These are phyloP conservation scores for Drosophila cracens DNA, from an alignment of 2,888 invertebrate genomes.

Conservation along the genomic window DNA sequence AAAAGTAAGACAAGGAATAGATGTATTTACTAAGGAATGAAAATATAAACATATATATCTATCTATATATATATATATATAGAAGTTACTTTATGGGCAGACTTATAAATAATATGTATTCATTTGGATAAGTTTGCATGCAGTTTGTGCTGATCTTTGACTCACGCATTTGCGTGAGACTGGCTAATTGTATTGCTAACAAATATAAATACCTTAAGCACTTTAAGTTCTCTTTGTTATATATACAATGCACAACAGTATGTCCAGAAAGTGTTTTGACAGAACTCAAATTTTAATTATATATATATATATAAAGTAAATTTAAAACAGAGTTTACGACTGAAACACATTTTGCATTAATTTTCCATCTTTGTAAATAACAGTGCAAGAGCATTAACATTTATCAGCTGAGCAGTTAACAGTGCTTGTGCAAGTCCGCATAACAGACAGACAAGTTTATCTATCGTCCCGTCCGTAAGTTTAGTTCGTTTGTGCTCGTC, in stretches of 20 bases:
- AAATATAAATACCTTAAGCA: not conserved
- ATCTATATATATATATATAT: not conserved
- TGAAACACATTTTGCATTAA: not conserved
- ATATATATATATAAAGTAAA: not conserved
- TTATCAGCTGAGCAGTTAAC: slow-evolving; percentile 18
- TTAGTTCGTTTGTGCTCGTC: slow-evolving; percentile 42
- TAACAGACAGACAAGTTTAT: slow-evolving; percentile 23
- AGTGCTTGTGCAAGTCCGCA: slow-evolving; percentile 5
- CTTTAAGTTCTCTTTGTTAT: not conserved
- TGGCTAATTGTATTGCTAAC: slow-evolving; percentile 45
- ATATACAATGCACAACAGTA: not conserved
- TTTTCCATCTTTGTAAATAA: not conserved
- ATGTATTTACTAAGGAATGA: not conserved
- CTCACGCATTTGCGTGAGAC: slow-evolving; percentile 3
- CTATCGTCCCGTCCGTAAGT: slow-evolving; percentile 14
- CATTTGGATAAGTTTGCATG: not conserved
- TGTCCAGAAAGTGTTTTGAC: not conserved
- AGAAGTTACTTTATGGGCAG: not conserved
- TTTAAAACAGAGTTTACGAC: not conserved
- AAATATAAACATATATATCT: not conserved
- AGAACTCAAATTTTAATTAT: not conserved
- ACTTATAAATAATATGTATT: not conserved
- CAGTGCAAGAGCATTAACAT: slow-evolving; percentile 11
- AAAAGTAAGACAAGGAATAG: not conserved
- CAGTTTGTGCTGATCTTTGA: slow-evolving; percentile 12